Base-by-base conservation (phyloP, 2,888 invertebrate genomes). In the Mesochorus sp. region DNA sequence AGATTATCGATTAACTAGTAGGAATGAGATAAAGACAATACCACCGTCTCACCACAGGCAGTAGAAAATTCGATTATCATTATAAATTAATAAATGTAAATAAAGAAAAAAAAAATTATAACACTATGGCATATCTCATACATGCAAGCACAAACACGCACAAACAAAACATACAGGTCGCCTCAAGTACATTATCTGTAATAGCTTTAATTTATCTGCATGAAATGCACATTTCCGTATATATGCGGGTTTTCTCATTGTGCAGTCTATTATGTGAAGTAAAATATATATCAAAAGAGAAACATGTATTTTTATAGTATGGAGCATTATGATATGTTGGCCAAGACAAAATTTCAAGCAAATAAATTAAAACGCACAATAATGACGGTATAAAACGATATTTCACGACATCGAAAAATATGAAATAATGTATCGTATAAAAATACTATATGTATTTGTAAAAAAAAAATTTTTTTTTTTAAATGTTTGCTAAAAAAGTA, bases 121-220 rank as follows among this genome's bases (percentile, higher is more conserved):
- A 88, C 88, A 88, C 88, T 88, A 88, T 79, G 82, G 87, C 86
- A 86, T 88, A 88, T 85, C 87, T 89, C 90, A 90, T 86, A 87
- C 90, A 90, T 90, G 90, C 90, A 90, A 90, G 88, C 89, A 88
- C 89, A 89, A 88, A 89, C 90, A 88, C 87, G 88, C 89, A 83
- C 80, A 85, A 86, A 88, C 82, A 82, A 59, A 83, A 82, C 81
- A 83, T 82, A 87, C 84, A 86, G 81, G 82, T 86, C 81, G 83
- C 83, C 83, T 80, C 80, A 85, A 83, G 78, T 84, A 86, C 83
- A 86, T 81, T 66, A 79, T 84, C 83, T 80, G 79, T 84, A 79
- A 73, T 83, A 86, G 87, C 85, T 85, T 88, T 85, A 87, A 88
- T 85, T 88, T 88, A 86, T 89, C 88, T 87, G 89, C 87, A 85